These are phyloP conservation scores for Scaptomyza polygonia DNA, from an alignment of 2,888 invertebrate species.

Conservation along the genomic window DNA sequence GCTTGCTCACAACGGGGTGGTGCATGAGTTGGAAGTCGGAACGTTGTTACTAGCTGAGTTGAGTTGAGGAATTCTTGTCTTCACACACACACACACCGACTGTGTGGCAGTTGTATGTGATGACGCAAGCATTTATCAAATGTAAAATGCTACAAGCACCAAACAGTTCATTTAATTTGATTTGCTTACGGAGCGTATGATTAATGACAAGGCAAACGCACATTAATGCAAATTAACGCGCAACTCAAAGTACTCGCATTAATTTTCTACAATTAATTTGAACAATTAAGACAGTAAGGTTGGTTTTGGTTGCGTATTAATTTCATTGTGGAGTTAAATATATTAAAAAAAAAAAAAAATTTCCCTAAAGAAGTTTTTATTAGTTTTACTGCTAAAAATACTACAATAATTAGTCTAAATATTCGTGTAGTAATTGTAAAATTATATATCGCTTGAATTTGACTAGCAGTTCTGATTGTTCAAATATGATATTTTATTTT, in stretches of 20 bases:
- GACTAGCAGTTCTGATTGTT: neutral
- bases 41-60: conserved; percentile 1
- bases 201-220: conserved; percentile 42
- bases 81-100: conserved; percentile 4
- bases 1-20: conserved; percentile 18
- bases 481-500: conserved; percentile 21
- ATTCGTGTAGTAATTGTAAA: neutral
- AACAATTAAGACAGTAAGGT: too few relatives aligned
- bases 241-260: neutral
- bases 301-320: too few relatives aligned
- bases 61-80: conserved; percentile 39
- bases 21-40: neutral
- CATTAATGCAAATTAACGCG: conserved; percentile 45
- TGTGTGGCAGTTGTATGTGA: conserved; percentile 15
- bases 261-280: neutral
- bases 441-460: conserved; percentile 2
- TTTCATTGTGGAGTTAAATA: too few relatives aligned
- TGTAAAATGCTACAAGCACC: conserved; percentile 36
- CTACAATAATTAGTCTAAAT: neutral
- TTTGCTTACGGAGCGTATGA: conserved; percentile 52
- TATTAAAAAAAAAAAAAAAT: too few relatives aligned
- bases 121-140: conserved; percentile 57
- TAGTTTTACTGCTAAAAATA: too few relatives aligned
- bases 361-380: too few relatives aligned
- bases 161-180: conserved; percentile 46